Conservation (phyloP, 2,797 vertebrate genomes). For the Syngnathus rostellatus region DNA sequence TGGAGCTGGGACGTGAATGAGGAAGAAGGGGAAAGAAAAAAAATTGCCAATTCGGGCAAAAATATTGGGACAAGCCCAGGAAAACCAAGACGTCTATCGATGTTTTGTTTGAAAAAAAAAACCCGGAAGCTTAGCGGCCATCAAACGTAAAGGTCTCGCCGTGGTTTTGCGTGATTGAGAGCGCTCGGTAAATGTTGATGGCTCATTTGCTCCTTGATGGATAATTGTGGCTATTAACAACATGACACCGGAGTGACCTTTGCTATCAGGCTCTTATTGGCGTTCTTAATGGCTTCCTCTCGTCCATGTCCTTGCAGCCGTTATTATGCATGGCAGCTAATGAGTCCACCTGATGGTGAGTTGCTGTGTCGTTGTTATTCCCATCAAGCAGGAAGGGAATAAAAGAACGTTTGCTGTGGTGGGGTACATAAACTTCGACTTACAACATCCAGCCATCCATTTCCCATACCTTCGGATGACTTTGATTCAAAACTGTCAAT, state of each 20-base stretch:
- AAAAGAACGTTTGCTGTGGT: neutral
- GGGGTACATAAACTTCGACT: neutral
- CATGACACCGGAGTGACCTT: conserved; percentile 56
- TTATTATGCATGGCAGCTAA: conserved; percentile 38
- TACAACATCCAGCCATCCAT: neutral
- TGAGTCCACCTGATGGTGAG: conserved; percentile 31
- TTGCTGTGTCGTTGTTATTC: neutral
- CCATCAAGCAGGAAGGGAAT: conserved; percentile 3
- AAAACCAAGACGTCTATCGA: neutral
- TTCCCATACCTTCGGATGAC: neutral
- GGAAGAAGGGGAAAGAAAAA: neutral
- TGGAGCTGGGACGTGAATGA: neutral
- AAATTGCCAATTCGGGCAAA: neutral
- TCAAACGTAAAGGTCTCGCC: conserved; percentile 13
- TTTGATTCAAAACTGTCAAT: too few relatives aligned
- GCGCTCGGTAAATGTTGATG: conserved; percentile 48
- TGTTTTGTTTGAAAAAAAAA: neutral
- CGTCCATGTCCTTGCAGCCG: conserved; percentile 48
- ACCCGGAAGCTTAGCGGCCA: neutral
- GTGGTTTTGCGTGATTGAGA: conserved; percentile 51
- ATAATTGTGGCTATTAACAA: conserved; percentile 62
- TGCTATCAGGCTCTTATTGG: conserved; percentile 46
- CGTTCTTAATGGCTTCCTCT: conserved; percentile 50
- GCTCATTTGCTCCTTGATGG: conserved; percentile 57
- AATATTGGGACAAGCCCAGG: neutral